Evolutionary conservation across 2,797 vertebrate species (phyloP).

Genomic region (Fratercula arctica): DNA sequence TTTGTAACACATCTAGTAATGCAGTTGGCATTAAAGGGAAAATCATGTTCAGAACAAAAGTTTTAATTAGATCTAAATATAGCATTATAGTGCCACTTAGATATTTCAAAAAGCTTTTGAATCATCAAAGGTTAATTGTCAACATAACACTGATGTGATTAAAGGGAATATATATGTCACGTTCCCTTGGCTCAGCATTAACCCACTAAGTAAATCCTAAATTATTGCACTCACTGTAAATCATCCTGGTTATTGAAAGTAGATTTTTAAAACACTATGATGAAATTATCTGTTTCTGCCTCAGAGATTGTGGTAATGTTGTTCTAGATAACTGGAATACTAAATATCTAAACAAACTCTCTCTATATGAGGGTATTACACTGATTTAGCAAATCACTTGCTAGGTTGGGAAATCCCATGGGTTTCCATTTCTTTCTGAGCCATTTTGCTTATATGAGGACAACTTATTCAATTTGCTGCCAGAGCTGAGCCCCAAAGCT

Average conservation of each 20-base stretch:
- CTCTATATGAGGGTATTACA: background rate
- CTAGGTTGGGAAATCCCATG: background rate
- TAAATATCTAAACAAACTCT: background rate
- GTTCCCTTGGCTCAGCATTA: background rate
- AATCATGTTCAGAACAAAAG: conserved; percentile 32
- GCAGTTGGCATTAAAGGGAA: background rate
- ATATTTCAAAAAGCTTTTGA: conserved; percentile 32
- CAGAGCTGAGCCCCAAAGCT: background rate
- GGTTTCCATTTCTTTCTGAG: background rate
- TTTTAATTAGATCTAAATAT: conserved; percentile 36
- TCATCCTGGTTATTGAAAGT: background rate
- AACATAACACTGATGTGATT: background rate
- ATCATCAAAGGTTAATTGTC: conserved; percentile 32
- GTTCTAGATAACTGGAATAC: background rate
- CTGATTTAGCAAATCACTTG: background rate
- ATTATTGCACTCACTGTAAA: background rate
- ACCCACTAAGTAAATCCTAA: background rate
- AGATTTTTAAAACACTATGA: background rate
- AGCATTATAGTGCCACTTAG: background rate
- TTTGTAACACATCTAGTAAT: background rate
- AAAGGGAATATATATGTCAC: background rate
- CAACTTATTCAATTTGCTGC: background rate
- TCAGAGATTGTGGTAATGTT: background rate
- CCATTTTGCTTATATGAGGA: background rate
- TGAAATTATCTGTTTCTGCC: background rate